Percentiles rank a stretch among this genome's conserved stretches.
Conservation (phyloP, 2,113 vertebrate genomes). For the Siphamia tubifer region DNA sequence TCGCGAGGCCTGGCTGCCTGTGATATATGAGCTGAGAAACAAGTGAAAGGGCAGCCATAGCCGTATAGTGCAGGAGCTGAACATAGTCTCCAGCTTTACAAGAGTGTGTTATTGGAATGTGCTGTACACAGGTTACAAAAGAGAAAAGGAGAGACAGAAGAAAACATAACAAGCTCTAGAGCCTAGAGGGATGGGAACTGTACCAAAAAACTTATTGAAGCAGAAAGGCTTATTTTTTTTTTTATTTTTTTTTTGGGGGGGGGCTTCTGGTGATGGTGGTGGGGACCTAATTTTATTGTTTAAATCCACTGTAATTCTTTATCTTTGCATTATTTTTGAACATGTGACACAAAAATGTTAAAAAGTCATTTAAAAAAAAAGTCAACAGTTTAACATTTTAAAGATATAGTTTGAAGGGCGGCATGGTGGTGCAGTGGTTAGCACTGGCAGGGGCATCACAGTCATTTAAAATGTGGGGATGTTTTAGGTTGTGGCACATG, state of each 20-base stretch:
- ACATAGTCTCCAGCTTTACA: not conserved
- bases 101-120: conserved; percentile 1
- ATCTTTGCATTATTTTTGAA: not conserved
- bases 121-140: not conserved
- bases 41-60: conserved; percentile 26
- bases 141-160: not conserved
- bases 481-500: too few relatives aligned
- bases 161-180: not conserved
- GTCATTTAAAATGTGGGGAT: too few relatives aligned
- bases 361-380: too few relatives aligned
- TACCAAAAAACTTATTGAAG: not conserved
- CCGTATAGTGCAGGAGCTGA: not conserved
- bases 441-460: too few relatives aligned
- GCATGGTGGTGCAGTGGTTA: too few relatives aligned
- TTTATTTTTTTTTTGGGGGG: not conserved
- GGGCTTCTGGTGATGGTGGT: too few relatives aligned
- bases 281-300: not conserved
- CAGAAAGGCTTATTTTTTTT: not conserved
- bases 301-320: not conserved
- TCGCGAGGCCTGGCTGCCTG: conserved; percentile 24
- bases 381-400: too few relatives aligned
- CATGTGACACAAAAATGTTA: too few relatives aligned
- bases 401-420: too few relatives aligned
- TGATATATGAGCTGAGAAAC: conserved; percentile 61
- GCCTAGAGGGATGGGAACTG: too few relatives aligned